These are phyloP conservation scores for Semnornis frantzii DNA, from an alignment of 2,113 vertebrate species.

Conservation along the genomic window DNA sequence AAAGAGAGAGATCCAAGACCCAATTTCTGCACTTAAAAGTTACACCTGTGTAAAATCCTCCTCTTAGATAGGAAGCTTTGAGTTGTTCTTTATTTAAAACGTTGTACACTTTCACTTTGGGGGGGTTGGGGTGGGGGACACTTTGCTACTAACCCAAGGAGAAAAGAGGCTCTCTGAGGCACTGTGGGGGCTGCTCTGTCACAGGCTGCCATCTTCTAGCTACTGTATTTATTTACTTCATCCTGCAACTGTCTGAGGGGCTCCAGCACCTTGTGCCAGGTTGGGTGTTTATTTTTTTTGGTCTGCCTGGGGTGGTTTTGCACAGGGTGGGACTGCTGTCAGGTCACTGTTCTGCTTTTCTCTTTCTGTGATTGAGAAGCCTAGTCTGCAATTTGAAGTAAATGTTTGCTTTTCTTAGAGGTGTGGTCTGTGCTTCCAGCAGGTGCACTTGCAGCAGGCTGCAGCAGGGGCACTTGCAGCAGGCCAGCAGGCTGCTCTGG, in stretches of 20 bases:
- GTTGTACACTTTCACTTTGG: conserved; percentile 78
- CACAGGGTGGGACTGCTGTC: conserved; percentile 81
- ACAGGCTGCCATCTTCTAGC: conserved; percentile 75
- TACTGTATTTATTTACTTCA: conserved; percentile 80
- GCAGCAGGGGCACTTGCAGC: background rate
- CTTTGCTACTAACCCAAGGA: conserved; percentile 79
- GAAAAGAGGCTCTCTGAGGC: conserved; percentile 72
- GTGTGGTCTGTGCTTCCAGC: conserved; percentile 28
- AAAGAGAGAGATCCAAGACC: conserved; percentile 60
- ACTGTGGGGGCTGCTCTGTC: conserved; percentile 73
- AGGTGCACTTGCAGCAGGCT: too few species aligned
- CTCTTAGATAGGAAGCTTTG: conserved; percentile 77
- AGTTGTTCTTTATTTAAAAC: conserved; percentile 80
- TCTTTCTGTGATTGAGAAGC: conserved; percentile 83
- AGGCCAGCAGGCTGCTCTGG: background rate
- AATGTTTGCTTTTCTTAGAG: conserved; percentile 82
- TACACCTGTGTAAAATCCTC: conserved; percentile 73
- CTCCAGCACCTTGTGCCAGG: conserved; percentile 70
- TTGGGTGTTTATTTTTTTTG: background rate
- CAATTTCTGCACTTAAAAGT: conserved; percentile 76
- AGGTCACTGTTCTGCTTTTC: conserved; percentile 75
- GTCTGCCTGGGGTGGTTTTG: conserved; percentile 31
- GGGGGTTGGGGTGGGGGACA: conserved; percentile 48
- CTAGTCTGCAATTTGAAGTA: conserved; percentile 81
- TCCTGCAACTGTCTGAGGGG: conserved; percentile 68